phyloP scores from a whole-genome alignment of 2,797 vertebrate genomes.

The Phrynocephalus guinanensis region DNA sequence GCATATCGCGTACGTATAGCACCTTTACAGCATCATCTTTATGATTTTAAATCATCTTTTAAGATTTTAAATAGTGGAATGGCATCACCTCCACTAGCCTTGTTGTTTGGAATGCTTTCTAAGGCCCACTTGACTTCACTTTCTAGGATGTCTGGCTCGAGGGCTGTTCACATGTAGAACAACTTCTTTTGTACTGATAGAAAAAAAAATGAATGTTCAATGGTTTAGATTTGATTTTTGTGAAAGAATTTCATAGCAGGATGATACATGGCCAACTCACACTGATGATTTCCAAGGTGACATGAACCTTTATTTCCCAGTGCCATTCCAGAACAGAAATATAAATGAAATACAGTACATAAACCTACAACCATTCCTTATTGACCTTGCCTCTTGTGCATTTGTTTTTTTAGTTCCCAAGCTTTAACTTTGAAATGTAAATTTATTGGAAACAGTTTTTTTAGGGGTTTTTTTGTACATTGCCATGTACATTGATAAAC shows the following conservation, averaged over 20 bases:
- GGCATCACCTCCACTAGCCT: no score
- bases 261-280: not conserved
- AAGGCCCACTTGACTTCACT: no score
- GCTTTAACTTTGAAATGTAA: not conserved
- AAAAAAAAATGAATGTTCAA: not conserved
- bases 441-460: no score
- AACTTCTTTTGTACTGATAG: not conserved
- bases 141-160: no score
- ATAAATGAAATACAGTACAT: no score
- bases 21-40: no score
- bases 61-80: no score
- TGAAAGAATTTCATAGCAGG: not conserved
- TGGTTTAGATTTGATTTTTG: not conserved
- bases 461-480: not conserved
- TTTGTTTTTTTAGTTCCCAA: not conserved
- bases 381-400: not conserved
- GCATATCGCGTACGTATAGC: no score
- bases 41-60: no score
- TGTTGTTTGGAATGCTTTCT: no score
- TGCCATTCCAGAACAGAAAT: no score
- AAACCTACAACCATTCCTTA: no score
- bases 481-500: not conserved
- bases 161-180: not conserved
- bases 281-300: not conserved
- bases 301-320: not conserved